Evolutionary conservation across 2,113 vertebrate species (phyloP), one percentile per base, ranked within the genome.

Genomic region (Pluvianellus socialis): DNA sequence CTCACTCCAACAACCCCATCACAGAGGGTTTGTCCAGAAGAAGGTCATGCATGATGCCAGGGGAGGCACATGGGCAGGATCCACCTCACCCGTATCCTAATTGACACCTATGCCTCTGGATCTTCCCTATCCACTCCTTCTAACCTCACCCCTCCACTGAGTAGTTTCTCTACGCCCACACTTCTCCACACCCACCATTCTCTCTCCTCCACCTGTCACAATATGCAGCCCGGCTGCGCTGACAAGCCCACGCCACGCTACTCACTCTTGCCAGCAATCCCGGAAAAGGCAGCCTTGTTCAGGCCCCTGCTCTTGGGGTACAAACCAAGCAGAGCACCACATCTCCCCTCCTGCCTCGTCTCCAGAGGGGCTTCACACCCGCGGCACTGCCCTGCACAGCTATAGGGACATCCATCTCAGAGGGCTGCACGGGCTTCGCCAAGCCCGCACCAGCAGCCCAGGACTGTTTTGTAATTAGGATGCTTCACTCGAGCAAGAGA

Each of bases 131-230:
- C 30, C 49, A 8, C 53, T 86, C 67, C 79, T 93, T 90, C 79
- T 81, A 75, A n/a, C 61, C 94, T 96, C 91, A 8, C 72, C 86
- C 47, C 66, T 92, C 21, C 74, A 35, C 53, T 40, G 58, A 84
- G 47, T 33, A 32, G 89, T 87, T 96, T 94, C 93, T 95, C 32
- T 90, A 62, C 95, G 65, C 94, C 96, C 87, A 97, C 90, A 61
- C 35, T 79, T 72, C 86, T 95, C 91, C 84, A 61, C 93, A 81
- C 68, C 84, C 77, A 63, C 70, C 33, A 1, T 56, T 76, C 59
- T 92, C 47, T 79, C 61, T 85, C 44, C 65, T 88, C 61, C 58
- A 47, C 79, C 44, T 83, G 79, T 40, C 74, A 79, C 1, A 32
- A 45, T 56, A 2, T 3, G 12, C 73, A 82, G 49, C 42, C 47